Base-by-base conservation (phyloP, 1,140 invertebrate species). In the Hestina assimilis region DNA sequence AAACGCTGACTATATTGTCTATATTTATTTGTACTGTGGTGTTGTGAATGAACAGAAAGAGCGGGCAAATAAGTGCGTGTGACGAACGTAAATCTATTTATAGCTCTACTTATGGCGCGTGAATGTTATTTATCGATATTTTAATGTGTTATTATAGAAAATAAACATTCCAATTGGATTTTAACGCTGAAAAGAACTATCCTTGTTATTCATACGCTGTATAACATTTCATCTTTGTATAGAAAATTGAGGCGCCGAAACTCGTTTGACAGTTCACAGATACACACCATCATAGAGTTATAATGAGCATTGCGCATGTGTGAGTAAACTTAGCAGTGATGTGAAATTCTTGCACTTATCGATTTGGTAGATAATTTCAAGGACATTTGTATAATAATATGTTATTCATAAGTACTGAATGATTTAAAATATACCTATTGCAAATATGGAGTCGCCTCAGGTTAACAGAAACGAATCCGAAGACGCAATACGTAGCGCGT, bases 311-410 rank as follows among this genome's bases (percentile, higher is more conserved):
- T 73, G 70, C 74, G 74, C 70, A 77, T 79, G 82, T 87, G 70
- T 79, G 79, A 46, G 73, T 71, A 21, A 29, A 58, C 48, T 43
- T 48, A 59, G 45, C 60, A 84, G 81, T 80, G 80, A 82, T 85
- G 82, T 83, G 76, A 80, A 83, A 75, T 84, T 79, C 74, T 79
- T 80, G 68, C 63, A 77, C 71, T 83, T 87, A 87, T 87, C 84
- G 84, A 87, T 87, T 81, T 65, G 69, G 58, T 66, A 79, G 82
- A 85, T 87, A 78, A 85, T 72, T 85, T 82, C 82, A 87, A 87
- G 82, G 84, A 63, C 79, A 64, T 50, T 33, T 31, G 56, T 69
- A 64, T 72, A 66, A 31, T 53, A 28, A 41, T 42, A 26, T 38
- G 14, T 14, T 38, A 38, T 38, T 38, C 14, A 14, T 33, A 28